These are phyloP conservation scores for Drosophila leonis DNA, from an alignment of 2,888 invertebrate species.

Conservation along the genomic window DNA sequence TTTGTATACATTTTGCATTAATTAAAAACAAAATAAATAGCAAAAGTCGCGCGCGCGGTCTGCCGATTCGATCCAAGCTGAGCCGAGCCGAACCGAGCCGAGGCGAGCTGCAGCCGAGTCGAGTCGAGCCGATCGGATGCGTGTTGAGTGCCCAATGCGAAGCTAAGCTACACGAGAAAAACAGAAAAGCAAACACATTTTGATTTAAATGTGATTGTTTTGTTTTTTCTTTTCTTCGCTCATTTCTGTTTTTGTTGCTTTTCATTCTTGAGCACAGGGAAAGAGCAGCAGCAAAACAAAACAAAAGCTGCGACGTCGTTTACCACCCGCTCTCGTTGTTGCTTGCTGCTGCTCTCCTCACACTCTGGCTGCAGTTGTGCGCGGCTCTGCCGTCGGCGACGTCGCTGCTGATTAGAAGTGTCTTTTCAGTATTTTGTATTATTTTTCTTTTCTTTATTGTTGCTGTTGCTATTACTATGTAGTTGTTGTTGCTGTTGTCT, in stretches of 20 bases:
- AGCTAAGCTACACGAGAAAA: conserved; percentile 36
- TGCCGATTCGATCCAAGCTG: conserved; percentile 32
- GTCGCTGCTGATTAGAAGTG: conserved; percentile 63
- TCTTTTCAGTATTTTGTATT: conserved; percentile 46
- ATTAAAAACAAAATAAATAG: conserved; percentile 80
- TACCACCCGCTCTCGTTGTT: conserved; percentile 23
- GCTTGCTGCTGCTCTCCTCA: conserved; percentile 30
- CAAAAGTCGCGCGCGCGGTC: conserved; percentile 67
- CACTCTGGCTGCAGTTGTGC: conserved; percentile 18
- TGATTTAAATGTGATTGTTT: conserved; percentile 79
- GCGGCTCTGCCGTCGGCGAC: conserved; percentile 17
- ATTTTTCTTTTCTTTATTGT: conserved; percentile 11
- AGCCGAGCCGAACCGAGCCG: conserved; percentile 11
- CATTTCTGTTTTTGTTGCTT: conserved; percentile 36
- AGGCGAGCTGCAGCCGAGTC: conserved; percentile 24
- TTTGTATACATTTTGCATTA: conserved; percentile 82
- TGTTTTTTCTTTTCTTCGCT: conserved; percentile 30
- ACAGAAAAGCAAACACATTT: conserved; percentile 62
- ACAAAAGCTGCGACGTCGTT: conserved; percentile 33
- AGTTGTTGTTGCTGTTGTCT: conserved; percentile 35
- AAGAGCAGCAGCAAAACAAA: conserved; percentile 38
- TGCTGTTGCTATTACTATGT: conserved; percentile 6
- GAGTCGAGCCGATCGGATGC: conserved; percentile 23
- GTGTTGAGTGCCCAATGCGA: neutral
- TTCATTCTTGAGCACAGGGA: conserved; percentile 45